Evolutionary conservation across 2,113 vertebrate species (phyloP), one percentile per base, ranked within the genome.

Genomic region (pig (Sus scrofa)): DNA sequence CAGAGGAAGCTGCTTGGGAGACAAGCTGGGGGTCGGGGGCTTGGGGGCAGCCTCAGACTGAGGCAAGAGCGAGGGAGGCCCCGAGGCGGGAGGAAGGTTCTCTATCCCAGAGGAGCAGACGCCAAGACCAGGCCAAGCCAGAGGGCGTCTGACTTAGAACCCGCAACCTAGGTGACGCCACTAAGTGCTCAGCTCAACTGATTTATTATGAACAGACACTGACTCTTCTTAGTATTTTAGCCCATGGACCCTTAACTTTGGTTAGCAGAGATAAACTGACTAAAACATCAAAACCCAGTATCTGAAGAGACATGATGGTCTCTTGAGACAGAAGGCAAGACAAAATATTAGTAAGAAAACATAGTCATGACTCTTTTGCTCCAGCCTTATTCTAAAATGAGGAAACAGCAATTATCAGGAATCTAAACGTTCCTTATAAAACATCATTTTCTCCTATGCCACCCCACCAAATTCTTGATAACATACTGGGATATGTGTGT

Each of bases 241-340:
- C 15, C 65, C 37, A 81, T 88, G 20, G 34, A 85, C 3, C 0
- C 44, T 96, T 90, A 96, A 44, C 26, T 94, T 85, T 39, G 24
- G 81, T 56, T 65, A 88, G 63, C 37, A 96, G 68, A 96, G 95
- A 85, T 86, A 85, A 92, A 85, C 27, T 94, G n/a, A 90, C 34
- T 34, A 85, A 91, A 75, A 30, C 70, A 94, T 77, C 27, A 93
- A 91, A 97, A 68, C 6, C 18, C 44, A 97, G 1, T 79, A 4
- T 88, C 20, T 50, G 82, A 74, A 88, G 7, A 15, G 8, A 67
- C 16, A 78, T 30, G 37, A 78, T n/a, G 37, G 13, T 62, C 67
- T 83, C 62, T 74, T 96, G 50, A 93, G 56, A 39, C 30, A 89
- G 52, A 95, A 95, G 50, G 37, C 4, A 95, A 15, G 92, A 71